Base-by-base conservation (phyloP, 2,797 vertebrate genomes). In the Pitangus sulphuratus region DNA sequence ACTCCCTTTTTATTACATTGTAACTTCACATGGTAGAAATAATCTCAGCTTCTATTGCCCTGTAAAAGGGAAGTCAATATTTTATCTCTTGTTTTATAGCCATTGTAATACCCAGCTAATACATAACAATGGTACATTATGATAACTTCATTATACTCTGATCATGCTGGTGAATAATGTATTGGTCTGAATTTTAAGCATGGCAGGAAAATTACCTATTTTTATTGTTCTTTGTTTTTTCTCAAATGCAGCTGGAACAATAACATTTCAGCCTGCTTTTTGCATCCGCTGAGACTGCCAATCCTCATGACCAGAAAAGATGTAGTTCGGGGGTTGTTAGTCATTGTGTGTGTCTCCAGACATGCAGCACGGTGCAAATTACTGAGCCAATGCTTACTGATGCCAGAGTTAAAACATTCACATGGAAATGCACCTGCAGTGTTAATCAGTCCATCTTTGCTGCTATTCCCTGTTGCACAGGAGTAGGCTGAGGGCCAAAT, bases 111-210 rank as follows among this genome's bases (percentile, higher is more conserved):
- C 91, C 77, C 84, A 81, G 65, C 85, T 96, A 96, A 97, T 95
- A 90, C 83, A 90, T 93, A 96, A 94, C 93, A 94, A 78, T 80
- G 84, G 90, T 74, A 62, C 86, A 89, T 96, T 96, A 96, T 95
- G 95, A 94, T 96, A 96, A 97, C 95, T 95, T 95, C 93, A 91
- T 96, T 97, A 95, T 79, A 79, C 86, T 72, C 94, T 91, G 95
- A 97, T 96, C 90, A 50, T 92, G 81, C 77, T 57, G 77, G 82
- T 93, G 93, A 95, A 90, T 95, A 96, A 96, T 68, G 58, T n/a
- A 78, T 88, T 47, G 69, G 77, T 71, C 90, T 57, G 48, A 89
- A 92, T 97, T 97, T 96, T 95, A 94, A 97, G 74, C 84, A 14
- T 60, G 94, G 91, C 90, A 88, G 89, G 90, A 86, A 86, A 96